phyloP scores from a whole-genome alignment of 1,140 invertebrate genomes.

The Ectropis grisescens region DNA sequence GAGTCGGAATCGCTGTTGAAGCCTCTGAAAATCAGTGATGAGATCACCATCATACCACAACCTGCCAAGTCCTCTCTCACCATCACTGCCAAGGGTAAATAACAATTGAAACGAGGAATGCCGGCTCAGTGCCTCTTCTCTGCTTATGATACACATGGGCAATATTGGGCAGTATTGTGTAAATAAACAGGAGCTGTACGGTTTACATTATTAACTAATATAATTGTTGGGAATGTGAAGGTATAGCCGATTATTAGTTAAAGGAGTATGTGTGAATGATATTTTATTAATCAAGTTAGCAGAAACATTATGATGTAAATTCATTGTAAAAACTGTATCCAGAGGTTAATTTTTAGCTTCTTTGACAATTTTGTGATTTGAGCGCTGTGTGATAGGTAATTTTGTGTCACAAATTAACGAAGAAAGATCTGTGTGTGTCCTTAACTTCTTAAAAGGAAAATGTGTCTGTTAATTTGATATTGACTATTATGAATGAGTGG shows the following conservation, averaged over 20 bases:
- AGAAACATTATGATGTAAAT: slow-evolving; percentile 33
- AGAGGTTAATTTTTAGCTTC: no score
- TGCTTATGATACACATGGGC: slow-evolving; percentile 36
- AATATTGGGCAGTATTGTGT: slow-evolving; percentile 58
- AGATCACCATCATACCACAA: slow-evolving; percentile 93
- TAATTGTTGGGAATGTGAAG: slow-evolving; percentile 26
- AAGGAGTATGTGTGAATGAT: slow-evolving; percentile 37
- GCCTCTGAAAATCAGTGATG: slow-evolving; percentile 91
- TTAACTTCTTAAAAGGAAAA: slow-evolving; percentile 3
- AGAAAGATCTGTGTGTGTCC: slow-evolving; percentile 39
- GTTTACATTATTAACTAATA: slow-evolving; percentile 25
- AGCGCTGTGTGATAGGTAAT: slow-evolving; percentile 19
- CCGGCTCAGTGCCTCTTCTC: no score
- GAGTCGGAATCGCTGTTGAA: slow-evolving; percentile 82
- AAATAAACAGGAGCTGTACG: slow-evolving; percentile 39
- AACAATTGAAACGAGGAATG: slow-evolving; percentile 26
- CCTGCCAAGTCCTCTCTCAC: slow-evolving; percentile 72
- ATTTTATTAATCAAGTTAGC: slow-evolving; percentile 31
- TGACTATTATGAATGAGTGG: slow-evolving; percentile 2
- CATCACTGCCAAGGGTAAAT: slow-evolving; percentile 59
- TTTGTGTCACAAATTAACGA: slow-evolving; percentile 52
- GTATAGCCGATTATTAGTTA: slow-evolving; percentile 41
- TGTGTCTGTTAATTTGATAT: slow-evolving; percentile 7
- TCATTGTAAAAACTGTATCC: slow-evolving; percentile 45
- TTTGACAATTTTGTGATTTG: slow-evolving; percentile 20